Evolutionary conservation across 2,113 vertebrate genomes (phyloP), one percentile per base, ranked within the genome.

Genomic region (Dasyurus viverrinus): DNA sequence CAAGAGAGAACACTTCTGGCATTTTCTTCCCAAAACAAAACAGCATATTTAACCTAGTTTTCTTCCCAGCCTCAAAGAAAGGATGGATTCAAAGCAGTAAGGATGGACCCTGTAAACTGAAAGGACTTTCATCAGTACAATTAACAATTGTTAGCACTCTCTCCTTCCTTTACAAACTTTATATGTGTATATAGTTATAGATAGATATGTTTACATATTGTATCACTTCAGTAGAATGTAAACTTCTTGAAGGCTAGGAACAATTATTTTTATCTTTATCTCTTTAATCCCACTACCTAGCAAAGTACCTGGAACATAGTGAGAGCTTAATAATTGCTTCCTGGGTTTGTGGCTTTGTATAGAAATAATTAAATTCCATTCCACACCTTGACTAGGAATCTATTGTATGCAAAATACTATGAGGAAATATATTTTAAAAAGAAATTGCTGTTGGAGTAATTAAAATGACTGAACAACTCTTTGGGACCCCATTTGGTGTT

Each of bases 11-110:
- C 3, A 68, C 25, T 26, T 53, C 90, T 89, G 54, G 27, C n/a
- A 3, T 9, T 55, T 93, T 4, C n/a, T 26, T 5, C 23, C 92
- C 47, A 12, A 7, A 26, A 22, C 92, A 42, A 93, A 0, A n/a
- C 89, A 26, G 26, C 89, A 24, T n/a, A n/a, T 30, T 47, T 68
- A 4, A 46, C 3, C 8, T 68, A 19, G n/a, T 60, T 91, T 91
- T 76, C 8, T 95, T 84, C 53, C 55, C 95, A 36, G 11, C 27
- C 7, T 54, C 89, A 95, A 91, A 95, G n/a, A 90, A 92, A 22
- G 57, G 26, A 95, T 26, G 22, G 42, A 1, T 26, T 90, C 1
- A 55, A 91, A 22, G n/a, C 36, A 94, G 92, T 54, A 9, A 22
- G 16, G 23, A 36, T 68, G 57, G 68, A 5, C n/a, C n/a, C n/a